Evolutionary conservation across 2,888 invertebrate genomes (phyloP).

Genomic region (Hirtodrosophila confusa): DNA sequence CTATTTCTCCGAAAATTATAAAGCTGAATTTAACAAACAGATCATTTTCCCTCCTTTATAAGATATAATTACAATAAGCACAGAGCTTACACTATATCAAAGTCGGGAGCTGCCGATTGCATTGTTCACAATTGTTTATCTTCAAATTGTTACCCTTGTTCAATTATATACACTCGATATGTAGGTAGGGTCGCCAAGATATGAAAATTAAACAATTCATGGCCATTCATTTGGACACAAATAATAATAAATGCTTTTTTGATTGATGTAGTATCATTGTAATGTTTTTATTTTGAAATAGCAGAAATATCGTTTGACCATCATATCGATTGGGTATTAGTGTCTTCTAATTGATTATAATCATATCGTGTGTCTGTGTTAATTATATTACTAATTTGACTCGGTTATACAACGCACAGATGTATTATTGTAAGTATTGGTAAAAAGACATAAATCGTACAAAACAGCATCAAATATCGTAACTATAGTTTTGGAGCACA

Average conservation of each 20-base stretch:
- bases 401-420: conserved; percentile 76
- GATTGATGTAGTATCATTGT: conserved; percentile 25
- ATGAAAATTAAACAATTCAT: too few relatives aligned
- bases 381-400: conserved; percentile 76
- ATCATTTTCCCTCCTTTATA: too few relatives aligned
- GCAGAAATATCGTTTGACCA: conserved; percentile 69
- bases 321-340: conserved; percentile 63
- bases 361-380: conserved; percentile 53
- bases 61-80: too few relatives aligned
- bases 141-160: too few relatives aligned
- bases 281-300: conserved; percentile 56
- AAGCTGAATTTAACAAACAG: too few relatives aligned
- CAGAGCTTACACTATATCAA: too few relatives aligned
- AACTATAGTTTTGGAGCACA: conserved; percentile 31
- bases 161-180: too few relatives aligned
- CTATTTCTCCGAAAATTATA: too few relatives aligned
- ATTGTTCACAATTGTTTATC: too few relatives aligned
- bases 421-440: conserved; percentile 51
- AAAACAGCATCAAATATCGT: conserved; percentile 55
- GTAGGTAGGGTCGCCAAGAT: too few relatives aligned
- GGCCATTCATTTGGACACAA: too few relatives aligned
- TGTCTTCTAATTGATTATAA: conserved; percentile 68
- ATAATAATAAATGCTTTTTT: neutral
- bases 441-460: conserved; percentile 49
- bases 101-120: too few relatives aligned